Evolutionary conservation across 2,113 vertebrate genomes (phyloP), one percentile per base, ranked within the genome.

Genomic region (Trogon surrucura): DNA sequence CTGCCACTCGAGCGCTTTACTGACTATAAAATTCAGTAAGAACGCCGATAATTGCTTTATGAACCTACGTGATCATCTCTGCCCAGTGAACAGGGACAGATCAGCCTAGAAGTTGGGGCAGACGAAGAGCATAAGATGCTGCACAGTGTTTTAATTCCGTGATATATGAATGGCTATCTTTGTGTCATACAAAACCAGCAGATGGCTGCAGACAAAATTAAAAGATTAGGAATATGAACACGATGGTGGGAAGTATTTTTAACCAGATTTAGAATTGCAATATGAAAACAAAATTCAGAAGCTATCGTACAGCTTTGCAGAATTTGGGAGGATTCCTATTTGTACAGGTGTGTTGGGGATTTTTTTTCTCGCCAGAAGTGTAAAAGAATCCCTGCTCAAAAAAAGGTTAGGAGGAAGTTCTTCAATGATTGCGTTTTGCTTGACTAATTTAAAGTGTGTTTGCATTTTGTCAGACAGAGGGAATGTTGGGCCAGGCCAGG

Each of bases 1-100:
- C 73, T 81, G 66, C 86, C 66, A 72, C 84, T 85, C 84, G 92
- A 91, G 57, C 53, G 57, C 84, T 60, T 70, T 60, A 58, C 84
- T 75, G 66, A 75, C 80, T 89, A 53, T 85, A 95, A 95, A 95
- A 92, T 95, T 91, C 50, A 60, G 53, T 34, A 48, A 82, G 80
- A 95, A 85, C 89, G 64, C 69, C 65, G 57, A 29, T 95, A 97
- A 95, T 95, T 95, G 65, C 77, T 91, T 92, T 85, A 91, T 93
- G 94, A 79, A 81, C 75, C 89, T 69, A 5, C 86, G 27, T 57
- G 73, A 89, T 89, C 13, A 41, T 86, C 65, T 93, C 64, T 91
- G 86, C 86, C 56, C 89, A 90, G 15, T 88, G 94, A 94, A 62
- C 74, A 88, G 91, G 80, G 87, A 95, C 80, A 80, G 58, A 84